Evolutionary conservation across 2,888 invertebrate genomes (phyloP).

Genomic region (Cantharis rufa): DNA sequence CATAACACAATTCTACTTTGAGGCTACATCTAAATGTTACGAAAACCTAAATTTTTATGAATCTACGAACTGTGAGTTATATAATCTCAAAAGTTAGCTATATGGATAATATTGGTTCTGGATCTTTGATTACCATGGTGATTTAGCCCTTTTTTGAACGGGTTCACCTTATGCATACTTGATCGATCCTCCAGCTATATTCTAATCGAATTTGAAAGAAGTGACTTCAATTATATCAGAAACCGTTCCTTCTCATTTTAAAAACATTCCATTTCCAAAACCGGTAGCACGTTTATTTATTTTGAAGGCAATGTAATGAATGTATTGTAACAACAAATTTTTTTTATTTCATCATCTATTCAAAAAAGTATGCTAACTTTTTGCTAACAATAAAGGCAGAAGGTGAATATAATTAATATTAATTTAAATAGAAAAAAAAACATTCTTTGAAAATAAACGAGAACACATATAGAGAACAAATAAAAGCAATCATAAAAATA

Average conservation of each 20-base stretch:
- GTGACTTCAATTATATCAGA: background rate
- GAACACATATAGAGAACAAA: background rate
- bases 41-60: no score
- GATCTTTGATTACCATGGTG: no score
- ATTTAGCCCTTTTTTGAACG: no score
- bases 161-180: background rate
- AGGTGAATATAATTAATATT: background rate
- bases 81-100: no score
- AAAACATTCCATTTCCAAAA: background rate
- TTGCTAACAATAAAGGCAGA: background rate
- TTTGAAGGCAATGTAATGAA: background rate
- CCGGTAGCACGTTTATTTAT: background rate
- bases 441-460: background rate
- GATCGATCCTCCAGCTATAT: background rate
- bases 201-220: background rate
- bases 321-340: background rate
- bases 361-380: background rate
- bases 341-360: background rate
- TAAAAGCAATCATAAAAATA: constrained; percentile 11
- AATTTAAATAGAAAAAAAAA: background rate
- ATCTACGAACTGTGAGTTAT: no score
- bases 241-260: background rate
- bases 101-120: no score
- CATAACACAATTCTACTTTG: no score
- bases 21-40: no score